A percentile compares a stretch with the other conserved stretches of the same genome.
phyloP scores from a whole-genome alignment of 2,888 invertebrate genomes.

The Pseudococcus jackbeardsleyi region DNA sequence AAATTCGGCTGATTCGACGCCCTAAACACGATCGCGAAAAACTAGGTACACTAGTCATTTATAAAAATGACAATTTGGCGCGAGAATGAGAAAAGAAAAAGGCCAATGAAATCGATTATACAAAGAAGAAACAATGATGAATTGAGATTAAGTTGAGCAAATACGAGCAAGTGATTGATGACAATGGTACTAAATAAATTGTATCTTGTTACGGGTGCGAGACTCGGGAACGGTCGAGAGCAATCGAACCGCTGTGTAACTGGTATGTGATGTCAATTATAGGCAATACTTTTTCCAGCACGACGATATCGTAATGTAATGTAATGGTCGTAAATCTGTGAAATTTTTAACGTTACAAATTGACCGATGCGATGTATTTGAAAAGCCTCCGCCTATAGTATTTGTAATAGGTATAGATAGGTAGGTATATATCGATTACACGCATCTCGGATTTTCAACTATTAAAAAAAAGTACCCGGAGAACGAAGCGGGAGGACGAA shows the following conservation, averaged over 20 bases:
- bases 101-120: constrained; percentile 41
- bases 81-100: constrained; percentile 19
- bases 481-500: background rate
- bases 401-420: constrained; percentile 6
- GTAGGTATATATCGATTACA: constrained; percentile 3
- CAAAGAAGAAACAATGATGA: constrained; percentile 54
- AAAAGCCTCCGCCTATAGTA: background rate
- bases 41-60: background rate
- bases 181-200: constrained; percentile 35
- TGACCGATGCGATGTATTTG: constrained; percentile 26
- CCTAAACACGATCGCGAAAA: background rate
- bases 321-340: constrained; percentile 29
- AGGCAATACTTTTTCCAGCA: constrained; percentile 40
- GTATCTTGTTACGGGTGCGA: constrained; percentile 28
- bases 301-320: constrained; percentile 28
- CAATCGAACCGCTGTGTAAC: background rate
- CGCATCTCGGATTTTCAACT: background rate
- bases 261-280: constrained; percentile 32
- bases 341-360: constrained; percentile 34
- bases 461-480: background rate
- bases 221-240: background rate
- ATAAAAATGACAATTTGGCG: constrained; percentile 50
- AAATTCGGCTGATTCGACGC: background rate
- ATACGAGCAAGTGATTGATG: constrained; percentile 49
- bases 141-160: constrained; percentile 46